Percentiles rank a stretch among this genome's conserved stretches.
These are phyloP conservation scores for Myripristis murdjan DNA, from an alignment of 2,797 vertebrate genomes.

Conservation along the genomic window DNA sequence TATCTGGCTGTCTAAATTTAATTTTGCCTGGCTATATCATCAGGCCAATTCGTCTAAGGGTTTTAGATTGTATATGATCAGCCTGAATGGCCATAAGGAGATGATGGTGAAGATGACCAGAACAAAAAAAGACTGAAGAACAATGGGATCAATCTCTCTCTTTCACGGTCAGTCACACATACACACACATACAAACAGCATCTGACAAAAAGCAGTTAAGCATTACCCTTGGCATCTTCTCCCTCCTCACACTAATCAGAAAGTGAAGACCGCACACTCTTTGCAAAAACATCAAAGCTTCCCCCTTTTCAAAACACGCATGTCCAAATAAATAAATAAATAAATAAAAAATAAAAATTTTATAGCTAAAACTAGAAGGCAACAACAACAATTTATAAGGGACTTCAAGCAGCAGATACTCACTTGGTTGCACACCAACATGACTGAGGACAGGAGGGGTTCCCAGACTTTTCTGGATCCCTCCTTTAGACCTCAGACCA, in stretches of 20 bases:
- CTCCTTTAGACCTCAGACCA: no score
- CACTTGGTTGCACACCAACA: neutral
- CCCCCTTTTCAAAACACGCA: slow-evolving; percentile 4
- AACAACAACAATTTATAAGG: slow-evolving; percentile 9
- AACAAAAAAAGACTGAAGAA: slow-evolving; percentile 1
- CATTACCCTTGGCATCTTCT: neutral
- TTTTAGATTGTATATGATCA: neutral
- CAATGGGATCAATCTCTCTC: slow-evolving; percentile 7
- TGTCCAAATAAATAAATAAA: neutral
- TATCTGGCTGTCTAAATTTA: slow-evolving; percentile 1
- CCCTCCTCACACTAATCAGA: neutral
- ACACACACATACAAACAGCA: neutral
- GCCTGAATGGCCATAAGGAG: neutral
- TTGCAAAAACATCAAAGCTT: slow-evolving; percentile 2
- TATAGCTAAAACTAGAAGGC: neutral
- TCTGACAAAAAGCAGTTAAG: neutral
- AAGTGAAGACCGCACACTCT: neutral
- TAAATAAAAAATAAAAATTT: slow-evolving; percentile 3
- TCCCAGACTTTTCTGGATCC: no score
- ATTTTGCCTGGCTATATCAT: slow-evolving; percentile 6
- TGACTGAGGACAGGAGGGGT: no score
- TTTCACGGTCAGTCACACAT: neutral
- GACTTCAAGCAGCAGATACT: neutral
- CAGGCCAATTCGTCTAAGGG: neutral
- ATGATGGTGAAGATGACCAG: neutral